Conservation (phyloP, 2,797 vertebrate genomes). For the Acrocephalus scirpaceus region DNA sequence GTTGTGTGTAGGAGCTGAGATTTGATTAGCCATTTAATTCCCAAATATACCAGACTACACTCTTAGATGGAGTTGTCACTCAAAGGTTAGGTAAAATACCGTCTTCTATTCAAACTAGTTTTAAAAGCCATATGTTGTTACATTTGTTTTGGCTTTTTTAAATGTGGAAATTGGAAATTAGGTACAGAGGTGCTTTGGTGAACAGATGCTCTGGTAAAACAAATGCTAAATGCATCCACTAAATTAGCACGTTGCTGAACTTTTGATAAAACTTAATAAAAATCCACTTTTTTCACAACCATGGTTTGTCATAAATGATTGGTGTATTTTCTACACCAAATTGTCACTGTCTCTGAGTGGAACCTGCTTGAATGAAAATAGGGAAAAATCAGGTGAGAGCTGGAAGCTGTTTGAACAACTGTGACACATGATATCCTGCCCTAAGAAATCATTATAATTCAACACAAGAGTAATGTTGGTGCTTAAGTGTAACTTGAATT, state of each 20-base stretch:
- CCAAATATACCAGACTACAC: neutral
- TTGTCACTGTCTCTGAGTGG: neutral
- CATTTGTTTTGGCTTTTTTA: neutral
- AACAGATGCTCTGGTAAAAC: neutral
- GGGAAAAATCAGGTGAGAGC: neutral
- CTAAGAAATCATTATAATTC: neutral
- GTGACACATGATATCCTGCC: neutral
- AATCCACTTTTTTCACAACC: neutral
- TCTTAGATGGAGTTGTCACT: neutral
- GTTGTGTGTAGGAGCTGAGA: neutral
- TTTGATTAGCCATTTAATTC: neutral
- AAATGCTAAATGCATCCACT: neutral
- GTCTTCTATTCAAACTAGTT: neutral
- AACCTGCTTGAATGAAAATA: neutral
- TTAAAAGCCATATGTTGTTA: neutral
- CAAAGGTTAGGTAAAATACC: neutral
- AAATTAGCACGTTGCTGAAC: neutral
- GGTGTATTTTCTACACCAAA: neutral
- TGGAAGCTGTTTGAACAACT: neutral
- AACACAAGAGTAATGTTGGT: neutral
- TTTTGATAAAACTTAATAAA: neutral
- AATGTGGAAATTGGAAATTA: neutral
- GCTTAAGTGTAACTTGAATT: slow-evolving; percentile 15
- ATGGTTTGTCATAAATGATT: neutral
- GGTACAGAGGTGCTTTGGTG: neutral